Conservation (phyloP, 2,797 vertebrate genomes). For the Macrochelys suwanniensis region DNA sequence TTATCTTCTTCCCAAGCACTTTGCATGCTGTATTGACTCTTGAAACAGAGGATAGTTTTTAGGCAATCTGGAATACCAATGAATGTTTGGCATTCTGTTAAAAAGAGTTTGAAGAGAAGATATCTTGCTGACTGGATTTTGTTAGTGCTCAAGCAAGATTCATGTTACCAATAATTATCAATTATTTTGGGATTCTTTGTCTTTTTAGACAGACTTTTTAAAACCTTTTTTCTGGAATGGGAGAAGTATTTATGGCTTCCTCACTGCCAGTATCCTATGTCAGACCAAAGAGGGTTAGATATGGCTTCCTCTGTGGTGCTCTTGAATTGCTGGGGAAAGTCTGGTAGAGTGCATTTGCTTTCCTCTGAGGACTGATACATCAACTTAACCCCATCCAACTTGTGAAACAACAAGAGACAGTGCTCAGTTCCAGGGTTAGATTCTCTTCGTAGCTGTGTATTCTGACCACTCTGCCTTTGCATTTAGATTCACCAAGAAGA, state of each 20-base stretch:
- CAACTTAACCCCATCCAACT: neutral
- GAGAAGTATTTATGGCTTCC: neutral
- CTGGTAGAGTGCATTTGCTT: neutral
- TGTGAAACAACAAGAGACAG: accelerated
- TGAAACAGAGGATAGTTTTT: neutral
- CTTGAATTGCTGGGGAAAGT: neutral
- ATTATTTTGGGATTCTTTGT: neutral
- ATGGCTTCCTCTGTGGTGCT: neutral
- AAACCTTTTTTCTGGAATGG: neutral
- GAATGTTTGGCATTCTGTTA: neutral
- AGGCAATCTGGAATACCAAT: neutral
- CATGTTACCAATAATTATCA: neutral
- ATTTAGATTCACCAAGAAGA: accelerated
- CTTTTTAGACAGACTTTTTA: neutral
- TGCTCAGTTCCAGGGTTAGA: neutral
- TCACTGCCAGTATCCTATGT: neutral
- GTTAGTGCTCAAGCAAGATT: neutral
- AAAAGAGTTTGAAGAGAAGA: neutral
- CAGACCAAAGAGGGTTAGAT: neutral
- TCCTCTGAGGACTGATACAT: accelerated
- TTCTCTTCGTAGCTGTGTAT: neutral
- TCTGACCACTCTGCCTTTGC: neutral
- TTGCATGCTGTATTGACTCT: neutral
- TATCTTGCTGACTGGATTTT: neutral
- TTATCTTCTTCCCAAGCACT: neutral